A percentile compares a stretch with the other conserved stretches of the same genome.
These are phyloP conservation scores for Oreochromis tanganicae DNA, from an alignment of 2,113 vertebrate genomes.

Conservation along the genomic window DNA sequence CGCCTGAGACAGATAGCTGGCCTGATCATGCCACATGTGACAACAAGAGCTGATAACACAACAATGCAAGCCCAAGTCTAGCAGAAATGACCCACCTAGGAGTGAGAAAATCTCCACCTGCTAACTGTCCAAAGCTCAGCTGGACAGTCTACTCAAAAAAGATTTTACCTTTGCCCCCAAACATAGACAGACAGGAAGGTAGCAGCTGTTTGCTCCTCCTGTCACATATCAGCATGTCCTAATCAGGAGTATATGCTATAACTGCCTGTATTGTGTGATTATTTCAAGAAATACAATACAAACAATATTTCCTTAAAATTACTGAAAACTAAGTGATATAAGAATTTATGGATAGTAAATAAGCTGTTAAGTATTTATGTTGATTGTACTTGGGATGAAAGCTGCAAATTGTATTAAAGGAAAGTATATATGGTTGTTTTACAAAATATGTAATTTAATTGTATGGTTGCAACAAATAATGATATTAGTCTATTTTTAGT, in stretches of 20 bases:
- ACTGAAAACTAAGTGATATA: background rate
- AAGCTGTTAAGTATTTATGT: background rate
- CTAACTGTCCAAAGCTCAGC: too few relatives aligned
- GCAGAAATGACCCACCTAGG: too few relatives aligned
- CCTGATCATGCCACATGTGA: background rate
- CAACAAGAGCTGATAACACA: too few relatives aligned
- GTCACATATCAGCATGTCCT: too few relatives aligned
- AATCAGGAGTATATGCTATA: too few relatives aligned
- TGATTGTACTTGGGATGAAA: background rate
- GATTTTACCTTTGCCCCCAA: too few relatives aligned
- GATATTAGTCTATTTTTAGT: background rate
- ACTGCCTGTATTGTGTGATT: background rate
- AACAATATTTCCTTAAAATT: background rate
- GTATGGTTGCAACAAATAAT: background rate
- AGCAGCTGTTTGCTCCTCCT: too few relatives aligned
- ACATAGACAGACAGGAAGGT: too few relatives aligned
- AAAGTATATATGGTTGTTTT: background rate
- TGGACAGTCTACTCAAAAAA: too few relatives aligned
- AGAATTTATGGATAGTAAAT: background rate
- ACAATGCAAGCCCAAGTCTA: too few relatives aligned
- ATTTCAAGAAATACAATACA: background rate
- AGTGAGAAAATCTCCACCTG: too few relatives aligned
- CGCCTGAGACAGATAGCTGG: background rate
- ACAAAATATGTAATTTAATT: background rate
- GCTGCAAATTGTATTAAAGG: background rate